These are phyloP conservation scores for Leptodactylus fuscus DNA, from an alignment of 2,113 vertebrate genomes.

Conservation along the genomic window DNA sequence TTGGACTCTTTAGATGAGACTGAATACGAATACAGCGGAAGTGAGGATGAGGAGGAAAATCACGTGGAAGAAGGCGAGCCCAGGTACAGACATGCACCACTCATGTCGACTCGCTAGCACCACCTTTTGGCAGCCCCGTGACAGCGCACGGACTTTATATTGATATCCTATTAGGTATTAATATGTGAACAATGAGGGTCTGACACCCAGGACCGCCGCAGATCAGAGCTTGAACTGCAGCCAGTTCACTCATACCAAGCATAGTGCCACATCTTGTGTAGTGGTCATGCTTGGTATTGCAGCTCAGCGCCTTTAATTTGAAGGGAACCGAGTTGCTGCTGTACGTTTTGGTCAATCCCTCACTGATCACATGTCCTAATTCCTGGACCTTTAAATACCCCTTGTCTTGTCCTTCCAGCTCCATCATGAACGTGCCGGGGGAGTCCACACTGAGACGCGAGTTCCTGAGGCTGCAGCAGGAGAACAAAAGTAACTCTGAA, in stretches of 20 bases:
- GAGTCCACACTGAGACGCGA: conserved; percentile 89
- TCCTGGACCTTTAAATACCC: too few relatives aligned
- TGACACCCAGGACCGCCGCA: too few relatives aligned
- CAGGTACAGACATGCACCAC: conserved; percentile 72
- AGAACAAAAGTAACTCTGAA: conserved; percentile 89
- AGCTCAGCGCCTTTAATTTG: too few relatives aligned
- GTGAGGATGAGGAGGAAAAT: conserved; percentile 91
- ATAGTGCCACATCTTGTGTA: too few relatives aligned
- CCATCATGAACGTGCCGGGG: conserved; percentile 90
- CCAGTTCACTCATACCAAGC: too few relatives aligned
- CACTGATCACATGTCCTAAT: too few relatives aligned
- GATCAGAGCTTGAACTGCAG: too few relatives aligned
- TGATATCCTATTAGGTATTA: too few relatives aligned
- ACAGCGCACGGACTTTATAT: neutral
- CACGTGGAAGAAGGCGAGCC: conserved; percentile 89
- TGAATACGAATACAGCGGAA: conserved; percentile 91
- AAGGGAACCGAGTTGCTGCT: too few relatives aligned
- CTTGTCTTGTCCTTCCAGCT: conserved; percentile 70
- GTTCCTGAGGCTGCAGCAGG: conserved; percentile 90
- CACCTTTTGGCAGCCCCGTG: neutral
- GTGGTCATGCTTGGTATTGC: too few relatives aligned
- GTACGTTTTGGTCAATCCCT: too few relatives aligned
- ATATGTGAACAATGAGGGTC: too few relatives aligned
- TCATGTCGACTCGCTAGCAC: neutral
- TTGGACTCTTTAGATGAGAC: conserved; percentile 80